phyloP scores from a whole-genome alignment of 2,113 vertebrate species.

The Thermophis baileyi region DNA sequence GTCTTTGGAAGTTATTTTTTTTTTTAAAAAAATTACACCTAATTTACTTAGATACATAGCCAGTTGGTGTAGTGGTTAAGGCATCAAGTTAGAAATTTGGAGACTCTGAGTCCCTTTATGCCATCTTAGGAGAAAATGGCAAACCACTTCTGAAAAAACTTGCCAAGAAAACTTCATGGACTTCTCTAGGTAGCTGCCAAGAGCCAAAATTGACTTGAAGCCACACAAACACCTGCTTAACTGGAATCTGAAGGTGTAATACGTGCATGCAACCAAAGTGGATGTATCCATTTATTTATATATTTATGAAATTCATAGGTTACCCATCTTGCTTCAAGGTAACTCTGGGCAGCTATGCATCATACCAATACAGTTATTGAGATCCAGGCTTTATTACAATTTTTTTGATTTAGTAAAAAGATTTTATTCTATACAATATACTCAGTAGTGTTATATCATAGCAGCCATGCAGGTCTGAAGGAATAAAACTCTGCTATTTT shows the following conservation, averaged over 20 bases:
- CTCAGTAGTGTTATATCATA: neutral
- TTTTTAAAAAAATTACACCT: too few relatives aligned
- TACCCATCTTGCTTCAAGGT: too few relatives aligned
- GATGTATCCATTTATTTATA: neutral
- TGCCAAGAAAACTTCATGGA: neutral
- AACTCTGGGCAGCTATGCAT: too few relatives aligned
- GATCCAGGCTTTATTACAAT: neutral
- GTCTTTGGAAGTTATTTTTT: neutral
- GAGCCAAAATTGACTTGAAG: too few relatives aligned
- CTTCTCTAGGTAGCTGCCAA: too few relatives aligned
- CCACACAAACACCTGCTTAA: neutral
- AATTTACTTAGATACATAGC: too few relatives aligned
- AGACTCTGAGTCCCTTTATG: neutral
- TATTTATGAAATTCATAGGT: neutral
- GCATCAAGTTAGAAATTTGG: neutral
- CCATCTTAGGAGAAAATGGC: too few relatives aligned
- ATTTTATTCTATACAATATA: neutral
- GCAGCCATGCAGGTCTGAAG: neutral
- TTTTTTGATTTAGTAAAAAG: neutral
- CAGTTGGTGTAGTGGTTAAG: too few relatives aligned
- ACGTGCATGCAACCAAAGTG: neutral
- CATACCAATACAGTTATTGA: neutral
- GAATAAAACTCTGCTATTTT: neutral
- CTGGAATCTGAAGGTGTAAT: too few relatives aligned
- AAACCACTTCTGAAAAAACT: neutral